Conservation (phyloP, 2,888 invertebrate species). For the Alentia gelatinosa region DNA sequence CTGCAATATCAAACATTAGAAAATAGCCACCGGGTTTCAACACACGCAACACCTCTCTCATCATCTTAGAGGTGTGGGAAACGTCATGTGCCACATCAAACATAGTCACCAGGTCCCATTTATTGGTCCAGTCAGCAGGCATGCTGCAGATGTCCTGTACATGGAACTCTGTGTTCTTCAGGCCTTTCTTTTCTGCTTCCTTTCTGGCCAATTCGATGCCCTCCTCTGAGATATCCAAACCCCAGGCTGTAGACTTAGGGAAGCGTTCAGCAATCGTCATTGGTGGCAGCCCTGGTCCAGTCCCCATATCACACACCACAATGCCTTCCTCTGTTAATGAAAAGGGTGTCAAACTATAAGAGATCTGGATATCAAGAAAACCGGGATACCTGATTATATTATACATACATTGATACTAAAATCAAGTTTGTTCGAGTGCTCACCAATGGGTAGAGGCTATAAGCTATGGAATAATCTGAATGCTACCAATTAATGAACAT, state of each 20-base stretch:
- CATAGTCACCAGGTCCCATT: slow-evolving; percentile 38
- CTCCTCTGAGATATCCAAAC: slow-evolving; percentile 54
- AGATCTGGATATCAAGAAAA: too few species aligned
- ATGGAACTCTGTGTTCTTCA: slow-evolving; percentile 29
- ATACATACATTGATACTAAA: too few species aligned
- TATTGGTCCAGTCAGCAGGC: slow-evolving; percentile 50
- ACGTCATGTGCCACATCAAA: slow-evolving; percentile 57
- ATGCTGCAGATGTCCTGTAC: slow-evolving; percentile 48
- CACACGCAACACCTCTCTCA: slow-evolving; percentile 48
- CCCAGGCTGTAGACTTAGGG: slow-evolving; percentile 47
- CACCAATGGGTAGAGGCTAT: too few species aligned
- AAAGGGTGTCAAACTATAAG: too few species aligned
- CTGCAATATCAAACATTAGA: slow-evolving; percentile 24
- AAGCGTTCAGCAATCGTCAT: slow-evolving; percentile 45
- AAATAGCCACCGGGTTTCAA: slow-evolving; percentile 55
- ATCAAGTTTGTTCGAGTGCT: too few species aligned
- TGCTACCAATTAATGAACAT: too few species aligned
- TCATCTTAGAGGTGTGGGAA: slow-evolving; percentile 33
- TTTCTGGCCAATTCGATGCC: slow-evolving; percentile 27
- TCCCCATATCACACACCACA: slow-evolving; percentile 41
- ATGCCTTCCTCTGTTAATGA: slow-evolving; percentile 41
- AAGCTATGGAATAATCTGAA: too few species aligned
- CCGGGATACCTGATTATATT: too few species aligned
- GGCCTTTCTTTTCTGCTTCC: background rate
- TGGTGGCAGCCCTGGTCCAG: background rate